Percentiles rank a stretch among this genome's conserved stretches.
These are phyloP conservation scores for Melangyna quadrimaculata DNA, from an alignment of 2,888 invertebrate genomes.

Conservation along the genomic window DNA sequence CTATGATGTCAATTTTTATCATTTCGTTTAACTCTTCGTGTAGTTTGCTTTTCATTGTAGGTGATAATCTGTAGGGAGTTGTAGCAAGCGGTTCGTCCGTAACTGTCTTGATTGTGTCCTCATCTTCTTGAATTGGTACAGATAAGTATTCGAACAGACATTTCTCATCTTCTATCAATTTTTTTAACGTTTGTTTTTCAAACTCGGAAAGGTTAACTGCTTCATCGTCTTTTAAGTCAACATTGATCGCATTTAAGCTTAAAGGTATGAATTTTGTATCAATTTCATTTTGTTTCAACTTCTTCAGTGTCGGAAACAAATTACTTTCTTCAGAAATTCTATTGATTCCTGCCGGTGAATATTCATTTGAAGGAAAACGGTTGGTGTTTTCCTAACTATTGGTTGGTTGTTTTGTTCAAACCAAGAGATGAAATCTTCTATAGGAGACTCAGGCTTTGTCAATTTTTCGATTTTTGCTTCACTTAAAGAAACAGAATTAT, in stretches of 20 bases:
- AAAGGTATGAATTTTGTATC: neutral
- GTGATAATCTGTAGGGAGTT: conserved; percentile 35
- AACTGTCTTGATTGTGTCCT: conserved; percentile 35
- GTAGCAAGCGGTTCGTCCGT: conserved; percentile 53
- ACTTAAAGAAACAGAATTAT: neutral
- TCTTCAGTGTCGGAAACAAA: conserved; percentile 1
- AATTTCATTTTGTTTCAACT: neutral
- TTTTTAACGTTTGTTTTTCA: neutral
- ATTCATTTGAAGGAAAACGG: conserved; percentile 9
- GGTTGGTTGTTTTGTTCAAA: conserved; percentile 24
- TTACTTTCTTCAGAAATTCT: conserved; percentile 42
- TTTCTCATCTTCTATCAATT: neutral
- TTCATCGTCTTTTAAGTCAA: neutral
- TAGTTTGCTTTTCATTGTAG: conserved; percentile 10
- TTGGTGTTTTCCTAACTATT: neutral
- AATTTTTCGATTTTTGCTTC: conserved; percentile 4
- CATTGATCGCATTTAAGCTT: conserved; percentile 3
- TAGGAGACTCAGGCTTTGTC: neutral
- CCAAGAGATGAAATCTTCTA: conserved; percentile 5
- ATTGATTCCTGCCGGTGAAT: conserved; percentile 34
- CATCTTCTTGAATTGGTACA: neutral
- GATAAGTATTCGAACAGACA: conserved; percentile 12
- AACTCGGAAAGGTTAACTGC: conserved; percentile 1
- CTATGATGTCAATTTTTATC: conserved; percentile 75
- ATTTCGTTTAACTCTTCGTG: conserved; percentile 73